These are phyloP conservation scores for Phrynocephalus forsythii DNA, from an alignment of 2,797 vertebrate species.

Conservation along the genomic window DNA sequence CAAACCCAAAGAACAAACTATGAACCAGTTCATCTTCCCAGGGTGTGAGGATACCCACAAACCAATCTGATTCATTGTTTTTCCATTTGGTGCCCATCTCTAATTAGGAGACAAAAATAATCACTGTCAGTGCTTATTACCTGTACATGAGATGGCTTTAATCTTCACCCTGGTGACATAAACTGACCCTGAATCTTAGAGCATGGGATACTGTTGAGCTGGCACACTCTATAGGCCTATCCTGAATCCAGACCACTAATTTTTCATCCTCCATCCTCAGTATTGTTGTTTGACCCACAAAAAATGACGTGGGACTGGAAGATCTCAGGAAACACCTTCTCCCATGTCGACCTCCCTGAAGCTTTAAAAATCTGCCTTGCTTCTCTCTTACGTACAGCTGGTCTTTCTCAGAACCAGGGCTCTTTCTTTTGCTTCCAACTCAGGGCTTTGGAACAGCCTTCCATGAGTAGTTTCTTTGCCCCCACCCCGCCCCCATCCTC, in stretches of 20 bases:
- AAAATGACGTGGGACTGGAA: not conserved
- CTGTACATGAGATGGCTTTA: too few relatives aligned
- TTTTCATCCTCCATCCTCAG: not conserved
- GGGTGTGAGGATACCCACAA: too few relatives aligned
- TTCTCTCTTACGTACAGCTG: not conserved
- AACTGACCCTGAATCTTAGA: too few relatives aligned
- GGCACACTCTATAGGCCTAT: not conserved
- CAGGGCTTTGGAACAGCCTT: not conserved
- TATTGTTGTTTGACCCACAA: not conserved
- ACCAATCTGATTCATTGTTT: too few relatives aligned
- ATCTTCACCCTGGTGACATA: too few relatives aligned
- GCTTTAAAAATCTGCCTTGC: not conserved
- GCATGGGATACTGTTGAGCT: too few relatives aligned
- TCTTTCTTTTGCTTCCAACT: not conserved
- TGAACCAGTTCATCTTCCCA: too few relatives aligned
- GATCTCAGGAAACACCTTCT: not conserved
- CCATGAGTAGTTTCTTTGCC: not conserved
- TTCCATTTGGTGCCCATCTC: too few relatives aligned
- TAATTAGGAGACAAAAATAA: too few relatives aligned
- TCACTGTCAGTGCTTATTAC: too few relatives aligned
- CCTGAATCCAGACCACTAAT: not conserved
- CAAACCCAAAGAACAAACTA: too few relatives aligned
- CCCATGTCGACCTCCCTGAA: slow-evolving; percentile 1
- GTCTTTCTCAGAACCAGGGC: not conserved
- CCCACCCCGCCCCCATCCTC: not conserved